These are phyloP conservation scores for Psittacus erithacus DNA, from an alignment of 2,113 vertebrate genomes.

Conservation along the genomic window DNA sequence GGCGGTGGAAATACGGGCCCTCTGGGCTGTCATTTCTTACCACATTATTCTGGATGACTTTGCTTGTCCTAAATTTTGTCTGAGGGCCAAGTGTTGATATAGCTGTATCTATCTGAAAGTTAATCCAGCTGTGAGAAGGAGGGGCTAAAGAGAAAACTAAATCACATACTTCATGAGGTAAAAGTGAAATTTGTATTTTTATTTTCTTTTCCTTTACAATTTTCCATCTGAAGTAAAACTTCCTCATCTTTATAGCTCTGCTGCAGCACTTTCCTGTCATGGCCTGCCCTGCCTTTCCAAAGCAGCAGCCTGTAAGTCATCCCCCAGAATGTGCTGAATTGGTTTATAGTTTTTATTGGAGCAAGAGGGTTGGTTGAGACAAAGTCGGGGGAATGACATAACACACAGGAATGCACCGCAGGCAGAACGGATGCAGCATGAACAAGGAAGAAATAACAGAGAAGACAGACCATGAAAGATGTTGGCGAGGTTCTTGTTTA, in stretches of 20 bases:
- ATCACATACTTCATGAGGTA: neutral
- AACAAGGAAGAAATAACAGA: neutral
- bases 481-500: conserved; percentile 16
- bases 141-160: neutral
- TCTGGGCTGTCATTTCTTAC: neutral
- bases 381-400: neutral
- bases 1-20: neutral
- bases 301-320: conserved; percentile 57
- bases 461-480: neutral
- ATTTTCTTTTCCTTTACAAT: neutral
- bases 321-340: conserved; percentile 30
- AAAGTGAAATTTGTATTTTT: neutral
- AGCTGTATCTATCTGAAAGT: neutral
- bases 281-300: conserved; percentile 66
- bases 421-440: neutral
- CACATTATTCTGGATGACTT: neutral
- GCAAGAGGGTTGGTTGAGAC: conserved; percentile 6
- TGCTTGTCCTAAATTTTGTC: neutral
- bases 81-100: neutral
- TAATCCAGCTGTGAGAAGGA: neutral
- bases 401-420: neutral
- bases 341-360: conserved; percentile 25
- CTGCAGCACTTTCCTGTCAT: conserved; percentile 54
- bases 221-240: conserved; percentile 40
- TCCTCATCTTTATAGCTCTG: neutral